Evolutionary conservation across 2,888 invertebrate species (phyloP), one percentile per base, ranked within the genome.

Genomic region (Linyphia triangularis): DNA sequence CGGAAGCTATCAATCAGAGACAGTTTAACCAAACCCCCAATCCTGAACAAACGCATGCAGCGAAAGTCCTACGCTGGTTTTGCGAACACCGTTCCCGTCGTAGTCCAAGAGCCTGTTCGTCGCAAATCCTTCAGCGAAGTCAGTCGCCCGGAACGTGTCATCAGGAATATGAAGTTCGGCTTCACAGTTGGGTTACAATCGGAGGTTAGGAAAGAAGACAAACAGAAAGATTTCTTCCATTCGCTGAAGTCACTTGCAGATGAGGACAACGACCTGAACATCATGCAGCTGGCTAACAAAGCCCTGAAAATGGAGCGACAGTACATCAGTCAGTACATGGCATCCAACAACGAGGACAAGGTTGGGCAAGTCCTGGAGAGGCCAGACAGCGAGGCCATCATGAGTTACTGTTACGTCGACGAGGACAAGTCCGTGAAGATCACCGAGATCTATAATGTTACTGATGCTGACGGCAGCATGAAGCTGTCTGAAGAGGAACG

Each of bases 381-480:
- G 91, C 97, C 97, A 78, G 94, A 96, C 65, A 95, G 96, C 91
- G 98, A 98, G 91, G 96, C 97, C 0, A 94, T 97, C 9, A 96
- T 98, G 94, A 96, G 97, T 0, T 98, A 96, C 93, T 98, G 97
- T 92, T 95, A 90, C 37, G 73, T 96, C 92, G 97, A 97, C 92
- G 95, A 96, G 91, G 95, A 96, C 91, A 96, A 97, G 93, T 96
- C 96, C 94, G 96, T 92, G 91, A 96, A 96, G 93, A 95, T 97
- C 91, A 97, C 97, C 0, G 97, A 97, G 94, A 97, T 97, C 91
- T 97, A 96, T 92, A 97, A 97, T 93, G 96, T 97, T 92, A 96
- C 96, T 0, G 96, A 96, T 91, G 95, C 95, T 75, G 96, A 96
- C 91, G 94, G 85, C 16, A 85, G 85, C 40, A 43, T 79, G 26